These are phyloP conservation scores for Thunnus albacares DNA, from an alignment of 2,797 vertebrate genomes.

Conservation along the genomic window DNA sequence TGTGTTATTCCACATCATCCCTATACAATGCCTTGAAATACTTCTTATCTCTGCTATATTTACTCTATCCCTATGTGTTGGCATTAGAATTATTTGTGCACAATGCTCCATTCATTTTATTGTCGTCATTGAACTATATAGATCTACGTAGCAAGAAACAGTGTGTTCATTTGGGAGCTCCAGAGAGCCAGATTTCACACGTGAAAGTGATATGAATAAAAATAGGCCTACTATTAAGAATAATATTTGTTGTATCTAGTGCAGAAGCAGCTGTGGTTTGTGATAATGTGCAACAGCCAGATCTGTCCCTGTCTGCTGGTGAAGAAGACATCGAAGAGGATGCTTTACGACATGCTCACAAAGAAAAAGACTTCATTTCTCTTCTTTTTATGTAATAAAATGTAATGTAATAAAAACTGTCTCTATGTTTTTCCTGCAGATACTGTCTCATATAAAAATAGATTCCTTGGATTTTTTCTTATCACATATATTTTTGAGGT, in stretches of 20 bases:
- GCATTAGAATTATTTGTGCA: too few species aligned
- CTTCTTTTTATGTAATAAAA: constrained; percentile 63
- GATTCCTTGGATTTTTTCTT: constrained; percentile 52
- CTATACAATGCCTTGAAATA: too few species aligned
- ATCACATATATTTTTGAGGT: constrained; percentile 68
- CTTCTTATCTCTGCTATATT: too few species aligned
- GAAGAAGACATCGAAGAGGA: constrained; percentile 49
- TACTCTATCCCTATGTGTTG: too few species aligned
- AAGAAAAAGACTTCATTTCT: constrained; percentile 81
- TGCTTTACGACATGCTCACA: constrained; percentile 12
- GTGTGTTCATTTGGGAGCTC: too few species aligned
- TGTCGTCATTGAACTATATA: too few species aligned
- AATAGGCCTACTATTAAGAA: too few species aligned
- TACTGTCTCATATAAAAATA: constrained; percentile 70
- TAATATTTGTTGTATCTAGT: not conserved
- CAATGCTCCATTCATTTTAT: too few species aligned
- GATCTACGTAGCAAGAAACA: too few species aligned
- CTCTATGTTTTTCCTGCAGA: constrained; percentile 63
- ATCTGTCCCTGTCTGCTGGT: not conserved
- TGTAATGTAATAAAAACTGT: not conserved
- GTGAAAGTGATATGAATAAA: too few species aligned
- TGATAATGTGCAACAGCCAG: not conserved
- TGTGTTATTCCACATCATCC: too few species aligned
- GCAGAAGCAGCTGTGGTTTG: not conserved
- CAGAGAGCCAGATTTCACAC: too few species aligned